Conservation (phyloP, 2,888 invertebrate species). For the Volucella inanis region DNA sequence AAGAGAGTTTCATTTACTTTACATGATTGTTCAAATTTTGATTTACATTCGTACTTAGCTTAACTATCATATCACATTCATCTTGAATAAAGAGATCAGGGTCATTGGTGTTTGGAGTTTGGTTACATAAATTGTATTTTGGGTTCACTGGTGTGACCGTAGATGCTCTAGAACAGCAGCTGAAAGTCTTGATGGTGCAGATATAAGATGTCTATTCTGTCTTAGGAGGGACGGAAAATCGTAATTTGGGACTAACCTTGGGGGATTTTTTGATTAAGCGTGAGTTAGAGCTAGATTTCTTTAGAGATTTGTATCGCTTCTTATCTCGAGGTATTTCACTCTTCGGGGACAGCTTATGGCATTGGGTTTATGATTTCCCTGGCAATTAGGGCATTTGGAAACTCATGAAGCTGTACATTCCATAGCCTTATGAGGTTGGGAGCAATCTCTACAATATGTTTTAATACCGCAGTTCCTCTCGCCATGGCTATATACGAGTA, state of each 20-base stretch:
- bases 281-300: no score
- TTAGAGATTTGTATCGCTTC: no score
- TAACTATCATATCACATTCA: no score
- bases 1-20: no score
- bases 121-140: constrained; percentile 6
- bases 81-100: no score
- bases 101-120: not conserved
- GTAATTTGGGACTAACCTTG: no score
- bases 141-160: constrained; percentile 4
- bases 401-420: not conserved
- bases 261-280: no score
- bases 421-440: not conserved
- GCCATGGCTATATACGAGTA: not conserved
- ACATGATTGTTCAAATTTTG: no score
- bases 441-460: not conserved
- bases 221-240: no score
- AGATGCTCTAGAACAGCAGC: not conserved
- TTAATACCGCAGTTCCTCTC: constrained; percentile 3
- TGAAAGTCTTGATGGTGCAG: constrained; percentile 11
- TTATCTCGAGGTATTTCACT: no score
- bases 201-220: not conserved
- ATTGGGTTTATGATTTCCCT: not conserved
- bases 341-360: not conserved
- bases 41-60: no score
- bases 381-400: constrained; percentile 3